A percentile compares a stretch with the other conserved stretches of the same genome.
Evolutionary conservation across 2,797 vertebrate genomes (phyloP).

Genomic region (Hipposideros larvatus): DNA sequence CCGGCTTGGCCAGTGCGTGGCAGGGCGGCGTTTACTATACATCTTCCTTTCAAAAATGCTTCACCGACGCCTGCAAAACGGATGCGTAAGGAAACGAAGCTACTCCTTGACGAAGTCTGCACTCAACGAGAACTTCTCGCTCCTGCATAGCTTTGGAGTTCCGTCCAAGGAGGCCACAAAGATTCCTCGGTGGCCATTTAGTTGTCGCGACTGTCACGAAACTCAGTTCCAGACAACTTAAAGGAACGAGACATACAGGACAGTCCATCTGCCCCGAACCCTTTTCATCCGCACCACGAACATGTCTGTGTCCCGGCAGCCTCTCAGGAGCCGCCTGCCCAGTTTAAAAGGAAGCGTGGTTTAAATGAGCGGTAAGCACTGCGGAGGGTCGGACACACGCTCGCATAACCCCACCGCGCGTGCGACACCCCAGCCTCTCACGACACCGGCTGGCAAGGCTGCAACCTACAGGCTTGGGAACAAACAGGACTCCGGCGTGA

Average conservation of each 20-base stretch:
- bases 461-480: accelerated
- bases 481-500: accelerated
- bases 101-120: not conserved
- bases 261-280: accelerated
- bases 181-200: not conserved
- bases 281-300: not conserved
- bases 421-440: not conserved
- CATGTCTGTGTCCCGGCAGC: not conserved
- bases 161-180: not conserved
- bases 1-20: not conserved
- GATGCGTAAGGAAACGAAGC: not conserved
- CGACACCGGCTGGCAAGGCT: accelerated
- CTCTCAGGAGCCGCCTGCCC: not conserved
- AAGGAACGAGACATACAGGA: not conserved
- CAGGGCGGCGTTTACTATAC: not conserved
- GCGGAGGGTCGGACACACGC: not conserved
- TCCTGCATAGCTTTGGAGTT: not conserved
- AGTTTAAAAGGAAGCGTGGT: accelerated
- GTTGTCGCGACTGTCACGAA: not conserved
- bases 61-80: not conserved
- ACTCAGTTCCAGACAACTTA: not conserved
- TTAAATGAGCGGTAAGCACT: not conserved
- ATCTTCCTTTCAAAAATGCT: not conserved
- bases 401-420: accelerated
- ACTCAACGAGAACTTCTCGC: not conserved